Conservation (phyloP, 2,797 vertebrate genomes). For the Poeciliopsis turneri region DNA sequence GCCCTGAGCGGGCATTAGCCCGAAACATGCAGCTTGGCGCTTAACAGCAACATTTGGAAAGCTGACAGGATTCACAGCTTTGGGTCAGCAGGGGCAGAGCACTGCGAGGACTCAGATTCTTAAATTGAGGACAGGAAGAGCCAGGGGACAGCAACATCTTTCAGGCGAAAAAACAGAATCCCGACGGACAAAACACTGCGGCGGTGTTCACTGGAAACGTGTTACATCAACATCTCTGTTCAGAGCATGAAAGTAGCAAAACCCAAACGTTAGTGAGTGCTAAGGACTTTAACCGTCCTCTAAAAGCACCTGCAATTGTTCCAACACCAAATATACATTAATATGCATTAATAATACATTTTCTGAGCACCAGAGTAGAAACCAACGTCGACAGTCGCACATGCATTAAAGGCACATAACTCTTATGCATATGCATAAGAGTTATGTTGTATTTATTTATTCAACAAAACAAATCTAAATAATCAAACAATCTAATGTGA, state of each 20-base stretch:
- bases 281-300: not conserved
- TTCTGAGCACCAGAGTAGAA: not conserved
- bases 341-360: not conserved
- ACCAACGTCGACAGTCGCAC: not conserved
- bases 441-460: not conserved
- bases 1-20: slow-evolving; percentile 57
- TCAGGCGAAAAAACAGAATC: not conserved
- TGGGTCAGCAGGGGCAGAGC: slow-evolving; percentile 80
- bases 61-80: slow-evolving; percentile 77
- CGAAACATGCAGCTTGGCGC: slow-evolving; percentile 32
- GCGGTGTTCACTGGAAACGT: not conserved
- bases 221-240: not conserved
- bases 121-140: not conserved
- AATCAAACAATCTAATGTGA: too few species aligned
- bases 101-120: slow-evolving; percentile 40
- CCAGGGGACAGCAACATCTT: not conserved
- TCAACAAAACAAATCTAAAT: not conserved
- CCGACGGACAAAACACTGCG: not conserved
- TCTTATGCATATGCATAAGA: not conserved
- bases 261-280: too few species aligned
- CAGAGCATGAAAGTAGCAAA: not conserved
- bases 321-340: not conserved
- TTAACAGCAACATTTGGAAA: slow-evolving; percentile 61
- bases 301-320: not conserved
- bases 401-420: not conserved